Conservation (phyloP, 2,113 vertebrate genomes). For the Osmerus mordax region DNA sequence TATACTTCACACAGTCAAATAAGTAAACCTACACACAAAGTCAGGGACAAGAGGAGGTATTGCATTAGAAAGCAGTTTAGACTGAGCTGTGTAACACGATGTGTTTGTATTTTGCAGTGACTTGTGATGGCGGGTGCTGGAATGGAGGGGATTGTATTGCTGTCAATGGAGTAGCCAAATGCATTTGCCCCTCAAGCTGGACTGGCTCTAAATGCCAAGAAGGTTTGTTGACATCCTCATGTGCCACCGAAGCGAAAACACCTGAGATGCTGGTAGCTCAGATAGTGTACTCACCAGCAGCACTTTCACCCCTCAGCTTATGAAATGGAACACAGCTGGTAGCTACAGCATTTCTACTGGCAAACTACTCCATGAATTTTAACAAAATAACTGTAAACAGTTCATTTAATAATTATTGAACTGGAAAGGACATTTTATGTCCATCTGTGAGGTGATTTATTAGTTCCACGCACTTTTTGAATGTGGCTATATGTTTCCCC, state of each 20-base stretch:
- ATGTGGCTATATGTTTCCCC: constrained; percentile 41
- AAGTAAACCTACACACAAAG: not conserved
- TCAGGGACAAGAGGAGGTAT: too few species aligned
- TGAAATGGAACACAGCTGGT: not conserved
- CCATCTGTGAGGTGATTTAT: constrained; percentile 4
- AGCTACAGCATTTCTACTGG: not conserved
- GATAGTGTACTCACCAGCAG: constrained; percentile 15
- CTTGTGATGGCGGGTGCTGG: constrained; percentile 81
- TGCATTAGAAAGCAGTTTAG: not conserved
- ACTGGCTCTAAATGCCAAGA: constrained; percentile 82
- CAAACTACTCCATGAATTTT: constrained; percentile 6
- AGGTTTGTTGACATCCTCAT: constrained; percentile 60
- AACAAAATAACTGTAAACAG: not conserved
- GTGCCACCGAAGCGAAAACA: constrained; percentile 31
- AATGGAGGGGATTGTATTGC: constrained; percentile 82
- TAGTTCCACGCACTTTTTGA: constrained; percentile 7
- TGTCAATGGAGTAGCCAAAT: constrained; percentile 76
- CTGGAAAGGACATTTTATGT: not conserved
- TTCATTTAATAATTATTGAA: not conserved
- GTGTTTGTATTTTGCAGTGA: constrained; percentile 64
- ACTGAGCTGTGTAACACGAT: not conserved
- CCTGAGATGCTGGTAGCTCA: constrained; percentile 20
- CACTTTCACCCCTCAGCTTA: not conserved
- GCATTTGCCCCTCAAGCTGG: constrained; percentile 82
- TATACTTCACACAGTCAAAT: not conserved